Evolutionary conservation across 2,113 vertebrate genomes (phyloP), one percentile per base, ranked within the genome.

Genomic region (Lophura nycthemera): DNA sequence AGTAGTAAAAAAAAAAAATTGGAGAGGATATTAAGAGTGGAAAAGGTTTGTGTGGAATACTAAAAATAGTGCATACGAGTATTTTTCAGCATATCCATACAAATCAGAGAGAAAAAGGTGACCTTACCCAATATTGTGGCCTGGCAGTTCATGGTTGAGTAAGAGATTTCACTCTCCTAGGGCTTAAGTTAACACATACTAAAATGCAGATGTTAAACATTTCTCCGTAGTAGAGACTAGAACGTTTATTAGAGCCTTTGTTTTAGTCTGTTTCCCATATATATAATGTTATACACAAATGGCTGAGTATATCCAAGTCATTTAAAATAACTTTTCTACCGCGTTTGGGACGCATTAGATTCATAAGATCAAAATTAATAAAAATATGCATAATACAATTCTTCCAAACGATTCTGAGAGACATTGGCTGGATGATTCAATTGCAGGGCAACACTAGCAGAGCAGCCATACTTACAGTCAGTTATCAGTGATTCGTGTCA

Each of bases 31-130:
- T 7, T 54, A 87, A 16, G 29, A 27, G 63, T 83, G 50, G 43
- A 92, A 95, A 84, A 76, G 22, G 20, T 79, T 87, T 76, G 30
- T 45, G 48, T 8, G n/a, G 66, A 72, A 82, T 34, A 73, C 70
- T 70, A 87, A 93, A 95, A 87, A 89, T 90, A 75, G 36, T 16
- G 10, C 20, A 48, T 69, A 77, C 30, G 83, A 76, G 72, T 90
- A 85, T 40, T 93, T 92, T 90, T 63, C 43, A 54, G 79, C 32
- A 10, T 10, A 42, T 38, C 17, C 3, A 0, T 63, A 60, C 4
- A 38, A 84, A 70, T 40, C 8, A 34, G 30, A 87, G 27, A 27
- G 5, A 43, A 86, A 34, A 57, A 34, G 24, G 21, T 69, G 52
- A 4, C 65, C 47, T 11, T 66, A 63, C 11, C 52, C 15, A 32